phyloP scores from a whole-genome alignment of 1,140 invertebrate species.

The Bombus haemorrhoidalis region DNA sequence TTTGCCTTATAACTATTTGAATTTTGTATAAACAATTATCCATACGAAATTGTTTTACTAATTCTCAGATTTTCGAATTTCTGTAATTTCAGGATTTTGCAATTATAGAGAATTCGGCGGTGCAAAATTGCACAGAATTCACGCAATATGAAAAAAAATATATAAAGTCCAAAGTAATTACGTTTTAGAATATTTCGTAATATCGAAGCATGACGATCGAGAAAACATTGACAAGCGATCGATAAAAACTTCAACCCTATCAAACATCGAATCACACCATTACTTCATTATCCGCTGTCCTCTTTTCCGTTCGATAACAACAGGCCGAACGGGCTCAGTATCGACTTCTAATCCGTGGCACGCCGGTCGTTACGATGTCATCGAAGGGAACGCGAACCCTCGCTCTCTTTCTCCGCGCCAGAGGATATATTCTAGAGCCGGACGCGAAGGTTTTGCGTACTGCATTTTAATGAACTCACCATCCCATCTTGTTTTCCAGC shows the following conservation, averaged over 20 bases:
- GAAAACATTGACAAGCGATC: neutral
- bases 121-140: no score
- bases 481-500: constrained; percentile 72
- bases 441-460: constrained; percentile 57
- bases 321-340: neutral
- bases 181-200: no score
- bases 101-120: no score
- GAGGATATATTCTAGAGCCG: constrained; percentile 47
- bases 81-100: neutral
- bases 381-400: neutral
- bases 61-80: no score
- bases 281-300: constrained; percentile 30
- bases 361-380: constrained; percentile 25
- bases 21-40: no score
- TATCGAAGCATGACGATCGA: neutral
- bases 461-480: constrained; percentile 73
- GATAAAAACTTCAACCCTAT: neutral
- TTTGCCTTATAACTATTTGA: no score
- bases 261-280: neutral
- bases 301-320: neutral
- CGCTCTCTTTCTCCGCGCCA: neutral
- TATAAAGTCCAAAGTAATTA: no score
- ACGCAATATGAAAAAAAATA: no score
- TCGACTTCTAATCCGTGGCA: constrained; percentile 38
- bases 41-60: no score